phyloP scores from a whole-genome alignment of 2,888 invertebrate genomes.

The Drosophila ochracea region DNA sequence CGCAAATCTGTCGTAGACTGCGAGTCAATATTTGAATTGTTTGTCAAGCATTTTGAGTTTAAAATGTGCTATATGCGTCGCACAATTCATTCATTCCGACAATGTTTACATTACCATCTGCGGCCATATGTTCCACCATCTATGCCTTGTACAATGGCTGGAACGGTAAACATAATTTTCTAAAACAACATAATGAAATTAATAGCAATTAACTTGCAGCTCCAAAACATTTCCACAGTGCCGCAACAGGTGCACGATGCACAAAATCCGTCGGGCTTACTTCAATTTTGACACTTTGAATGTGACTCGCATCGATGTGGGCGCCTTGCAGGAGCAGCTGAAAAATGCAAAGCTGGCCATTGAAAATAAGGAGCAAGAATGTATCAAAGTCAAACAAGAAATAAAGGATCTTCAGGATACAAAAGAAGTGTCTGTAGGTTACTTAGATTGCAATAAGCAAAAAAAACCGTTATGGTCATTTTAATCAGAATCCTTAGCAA shows the following conservation, averaged over 20 bases:
- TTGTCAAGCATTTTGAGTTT: slow-evolving; percentile 86
- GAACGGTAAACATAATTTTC: slow-evolving; percentile 86
- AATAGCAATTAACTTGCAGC: slow-evolving; percentile 78
- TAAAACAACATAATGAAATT: neutral
- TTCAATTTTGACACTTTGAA: slow-evolving; percentile 88
- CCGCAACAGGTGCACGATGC: slow-evolving; percentile 88
- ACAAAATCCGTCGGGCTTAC: slow-evolving; percentile 88
- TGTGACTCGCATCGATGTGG: slow-evolving; percentile 87
- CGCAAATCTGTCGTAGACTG: slow-evolving; percentile 9
- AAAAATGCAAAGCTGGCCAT: slow-evolving; percentile 88
- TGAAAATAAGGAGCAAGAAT: slow-evolving; percentile 86
- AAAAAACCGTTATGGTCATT: neutral
- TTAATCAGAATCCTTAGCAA: neutral
- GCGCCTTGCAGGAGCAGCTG: slow-evolving; percentile 88
- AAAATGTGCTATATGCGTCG: slow-evolving; percentile 90
- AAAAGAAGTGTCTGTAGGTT: slow-evolving; percentile 83
- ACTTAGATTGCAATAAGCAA: neutral
- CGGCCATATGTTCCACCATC: slow-evolving; percentile 90
- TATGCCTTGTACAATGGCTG: slow-evolving; percentile 89
- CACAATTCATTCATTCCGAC: slow-evolving; percentile 87
- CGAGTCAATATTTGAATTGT: neutral
- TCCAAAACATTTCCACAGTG: slow-evolving; percentile 92
- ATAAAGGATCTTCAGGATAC: slow-evolving; percentile 65
- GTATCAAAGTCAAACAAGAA: slow-evolving; percentile 70
- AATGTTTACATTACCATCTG: slow-evolving; percentile 89